A percentile compares a stretch with the other conserved stretches of the same genome.
phyloP scores from a whole-genome alignment of 2,113 vertebrate genomes.

The Natator depressus region DNA sequence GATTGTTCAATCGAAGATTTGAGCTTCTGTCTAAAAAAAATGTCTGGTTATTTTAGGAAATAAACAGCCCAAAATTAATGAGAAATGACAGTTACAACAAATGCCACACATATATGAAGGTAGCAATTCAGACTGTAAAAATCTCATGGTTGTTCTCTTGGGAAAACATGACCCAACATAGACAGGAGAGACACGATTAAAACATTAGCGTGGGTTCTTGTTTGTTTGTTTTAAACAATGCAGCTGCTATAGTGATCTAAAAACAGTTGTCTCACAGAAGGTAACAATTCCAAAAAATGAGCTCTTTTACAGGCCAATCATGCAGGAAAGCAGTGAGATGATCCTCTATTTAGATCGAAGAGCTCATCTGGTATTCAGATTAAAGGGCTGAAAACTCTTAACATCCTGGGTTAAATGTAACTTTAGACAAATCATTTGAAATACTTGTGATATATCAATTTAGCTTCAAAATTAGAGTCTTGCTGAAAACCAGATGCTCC shows the following conservation, averaged over 20 bases:
- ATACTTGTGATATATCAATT: not conserved
- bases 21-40: not conserved
- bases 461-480: not conserved
- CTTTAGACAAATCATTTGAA: not conserved
- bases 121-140: not conserved
- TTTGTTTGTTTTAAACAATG: not conserved
- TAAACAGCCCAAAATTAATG: not conserved
- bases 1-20: not conserved
- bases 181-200: not conserved
- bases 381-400: not conserved
- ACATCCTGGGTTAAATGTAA: not conserved
- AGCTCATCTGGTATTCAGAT: not conserved
- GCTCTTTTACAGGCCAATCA: not conserved
- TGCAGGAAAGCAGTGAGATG: rapidly evolving
- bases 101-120: not conserved
- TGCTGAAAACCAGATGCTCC: not conserved
- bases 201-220: not conserved
- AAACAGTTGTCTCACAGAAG: not conserved
- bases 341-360: not conserved
- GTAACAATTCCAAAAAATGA: not conserved
- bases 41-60: not conserved
- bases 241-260: not conserved
- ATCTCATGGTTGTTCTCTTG: not conserved
- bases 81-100: not conserved
- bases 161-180: not conserved